Evolutionary conservation across 2,797 vertebrate species (phyloP), one percentile per base, ranked within the genome.

Genomic region (Sparidentex hasta): DNA sequence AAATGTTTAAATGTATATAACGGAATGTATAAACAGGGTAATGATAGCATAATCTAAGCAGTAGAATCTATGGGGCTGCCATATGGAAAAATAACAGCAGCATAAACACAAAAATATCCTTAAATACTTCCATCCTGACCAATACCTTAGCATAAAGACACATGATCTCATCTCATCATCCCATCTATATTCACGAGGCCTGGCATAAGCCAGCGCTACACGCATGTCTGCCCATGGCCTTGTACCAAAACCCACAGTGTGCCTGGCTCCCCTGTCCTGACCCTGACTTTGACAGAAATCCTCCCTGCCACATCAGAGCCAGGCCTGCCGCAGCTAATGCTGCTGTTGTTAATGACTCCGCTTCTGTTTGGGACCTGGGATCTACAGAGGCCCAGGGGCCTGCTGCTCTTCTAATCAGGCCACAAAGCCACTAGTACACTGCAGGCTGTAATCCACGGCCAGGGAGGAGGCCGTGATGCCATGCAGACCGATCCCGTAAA

Each of bases 251-350:
- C 94, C 38, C 92, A 78, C 90, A 88, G 81, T 11, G 63, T 6
- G 84, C 82, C 90, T 85, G 87, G 71, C 88, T 88, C 73, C 23
- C 18, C 78, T 27, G 55, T 67, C 67, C 89, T 86, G 84, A 89
- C 89, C 90, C 87, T 78, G 82, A 80, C 86, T 90, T 76, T 87
- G 87, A 92, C 92, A 90, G 80, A 88, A 81, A 80, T 87, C 86
- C 73, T 86, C 76, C 71, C 0, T 29, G 82, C 94, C 93, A 94
- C 93, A 95, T 94, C 89, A 93, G 83, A 93, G 82, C 79, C 58
- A 11, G 69, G 75, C 78, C 81, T 11, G 78, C 87, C 80, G 50
- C 90, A 81, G 87, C 90, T 94, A 95, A 95, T 93, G 90, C 86
- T 76, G 83, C 87, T 76, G 83, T 88, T 85, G 90, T 92, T 94